Base-by-base conservation (phyloP, 2,797 vertebrate genomes). In the Falco naumanni region DNA sequence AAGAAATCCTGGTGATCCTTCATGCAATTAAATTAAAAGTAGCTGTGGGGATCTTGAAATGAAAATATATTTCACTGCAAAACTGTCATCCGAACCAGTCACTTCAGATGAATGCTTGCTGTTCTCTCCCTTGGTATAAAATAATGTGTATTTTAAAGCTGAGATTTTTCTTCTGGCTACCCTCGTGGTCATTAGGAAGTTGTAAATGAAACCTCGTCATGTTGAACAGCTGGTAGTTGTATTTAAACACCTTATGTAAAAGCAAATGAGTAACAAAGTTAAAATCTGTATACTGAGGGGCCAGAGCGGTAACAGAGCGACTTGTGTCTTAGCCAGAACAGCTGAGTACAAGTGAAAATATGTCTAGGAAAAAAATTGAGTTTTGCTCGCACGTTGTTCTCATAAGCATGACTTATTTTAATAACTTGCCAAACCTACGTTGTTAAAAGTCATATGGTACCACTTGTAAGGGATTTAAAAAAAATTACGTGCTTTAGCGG, bases 1-100 rank as follows among this genome's bases (percentile, higher is more conserved):
- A 90, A 75, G 95, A 91, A 90, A 84, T 90, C 91, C 84, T 92
- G 64, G 76, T 93, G 92, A 95, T 93, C 90, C 91, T 90, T 63
- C 31, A 4, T 20, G 77, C 70, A 95, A 92, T 97, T 95, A 96
- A 87, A 95, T 96, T 92, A 77, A 76, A 75, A 95, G 72, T 71
- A 97, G 51, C 93, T 90, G 95, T 63, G 34, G 91, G 96, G 81
- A 87, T 97, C 95, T 93, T 63, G 53, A 89, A 80, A 84, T 87
- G 53, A 65, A 90, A 93, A 70, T 77, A 5, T 24, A 72, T 93
- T 93, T 53, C 51, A 5, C 84, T 85, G 90, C 81, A 89, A 78
- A 92, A 83, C 76, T 91, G 72, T 72, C n/a, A 39, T 66, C 70
- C 84, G 60, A 85, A 41, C 70, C 48, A 82, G 71, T 63, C 84